phyloP scores from a whole-genome alignment of 2,888 invertebrate species.

The Luffia ferchaultella region DNA sequence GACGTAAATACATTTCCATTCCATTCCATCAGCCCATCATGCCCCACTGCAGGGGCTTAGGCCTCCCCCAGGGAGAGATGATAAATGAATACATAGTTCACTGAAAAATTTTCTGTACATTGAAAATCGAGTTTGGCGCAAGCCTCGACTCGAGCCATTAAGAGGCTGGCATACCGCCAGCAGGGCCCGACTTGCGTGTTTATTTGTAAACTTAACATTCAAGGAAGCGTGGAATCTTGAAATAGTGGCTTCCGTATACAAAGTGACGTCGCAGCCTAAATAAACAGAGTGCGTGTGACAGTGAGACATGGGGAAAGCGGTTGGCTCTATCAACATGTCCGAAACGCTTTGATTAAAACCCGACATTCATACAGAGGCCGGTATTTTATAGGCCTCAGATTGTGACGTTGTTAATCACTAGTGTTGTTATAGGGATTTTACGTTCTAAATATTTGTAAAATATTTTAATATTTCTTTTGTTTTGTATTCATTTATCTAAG shows the following conservation, averaged over 20 bases:
- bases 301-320: not conserved
- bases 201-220: slow-evolving; percentile 59
- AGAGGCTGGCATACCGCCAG: slow-evolving; percentile 51
- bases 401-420: no score
- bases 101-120: slow-evolving; percentile 17
- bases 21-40: no score
- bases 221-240: slow-evolving; percentile 57
- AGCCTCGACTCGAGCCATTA: slow-evolving; percentile 49
- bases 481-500: no score
- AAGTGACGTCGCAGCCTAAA: slow-evolving; percentile 24
- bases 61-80: no score
- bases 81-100: no score
- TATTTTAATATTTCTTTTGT: no score
- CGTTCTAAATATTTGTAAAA: no score
- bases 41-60: no score
- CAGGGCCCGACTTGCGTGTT: slow-evolving; percentile 47
- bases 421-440: no score
- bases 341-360: not conserved
- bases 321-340: not conserved
- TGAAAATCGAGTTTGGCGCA: slow-evolving; percentile 49
- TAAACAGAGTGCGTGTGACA: slow-evolving; percentile 10
- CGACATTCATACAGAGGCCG: no score
- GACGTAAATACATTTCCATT: no score
- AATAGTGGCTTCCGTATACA: slow-evolving; percentile 47
- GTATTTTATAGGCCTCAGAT: no score